phyloP scores from a whole-genome alignment of 1,140 invertebrate genomes.

The Agrilus planipennis region DNA sequence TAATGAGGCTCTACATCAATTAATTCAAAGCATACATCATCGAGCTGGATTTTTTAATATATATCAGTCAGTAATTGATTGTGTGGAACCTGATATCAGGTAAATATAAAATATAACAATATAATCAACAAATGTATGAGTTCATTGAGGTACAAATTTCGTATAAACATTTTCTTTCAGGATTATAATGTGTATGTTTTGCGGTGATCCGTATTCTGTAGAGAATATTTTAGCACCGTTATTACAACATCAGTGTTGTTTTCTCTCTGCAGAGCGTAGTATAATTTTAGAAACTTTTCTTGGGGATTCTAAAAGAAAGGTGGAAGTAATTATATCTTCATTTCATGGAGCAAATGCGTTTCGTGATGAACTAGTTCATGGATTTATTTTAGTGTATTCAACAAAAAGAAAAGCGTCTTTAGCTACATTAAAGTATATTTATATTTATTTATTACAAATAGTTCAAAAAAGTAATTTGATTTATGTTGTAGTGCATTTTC shows the following conservation, averaged over 20 bases:
- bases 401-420: slow-evolving; percentile 90
- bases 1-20: slow-evolving; percentile 59
- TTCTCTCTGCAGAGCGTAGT: slow-evolving; percentile 74
- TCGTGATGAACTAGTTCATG: slow-evolving; percentile 86
- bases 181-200: slow-evolving; percentile 95
- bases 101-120: slow-evolving; percentile 37
- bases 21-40: slow-evolving; percentile 64
- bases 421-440: slow-evolving; percentile 74
- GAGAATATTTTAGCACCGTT: slow-evolving; percentile 83
- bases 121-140: slow-evolving; percentile 12
- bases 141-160: background rate
- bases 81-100: slow-evolving; percentile 77
- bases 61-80: slow-evolving; percentile 63
- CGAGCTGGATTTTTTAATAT: slow-evolving; percentile 56
- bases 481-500: slow-evolving; percentile 68
- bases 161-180: slow-evolving; percentile 19
- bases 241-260: slow-evolving; percentile 76
- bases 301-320: slow-evolving; percentile 75
- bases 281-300: slow-evolving; percentile 85
- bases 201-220: slow-evolving; percentile 86
- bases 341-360: slow-evolving; percentile 91
- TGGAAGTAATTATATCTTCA: slow-evolving; percentile 89
- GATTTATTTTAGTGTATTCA: slow-evolving; percentile 92
- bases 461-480: background rate
- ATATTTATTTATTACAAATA: background rate